Percentiles rank a stretch among this genome's conserved stretches.
These are phyloP conservation scores for Boulengeromyrus knoepffleri DNA, from an alignment of 2,113 vertebrate species.

Conservation along the genomic window DNA sequence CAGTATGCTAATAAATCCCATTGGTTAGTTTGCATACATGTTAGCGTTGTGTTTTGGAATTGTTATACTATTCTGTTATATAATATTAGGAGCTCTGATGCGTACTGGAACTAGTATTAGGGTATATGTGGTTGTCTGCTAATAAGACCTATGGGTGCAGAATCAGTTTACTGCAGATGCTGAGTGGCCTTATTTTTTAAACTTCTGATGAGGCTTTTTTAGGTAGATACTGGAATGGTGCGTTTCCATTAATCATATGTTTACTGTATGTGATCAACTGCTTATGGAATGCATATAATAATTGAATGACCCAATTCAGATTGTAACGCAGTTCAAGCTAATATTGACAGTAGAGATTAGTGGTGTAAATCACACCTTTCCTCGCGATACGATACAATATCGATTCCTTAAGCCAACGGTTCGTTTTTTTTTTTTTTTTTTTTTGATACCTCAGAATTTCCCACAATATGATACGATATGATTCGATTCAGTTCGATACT, in stretches of 20 bases:
- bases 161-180: not conserved
- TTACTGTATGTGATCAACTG: not conserved
- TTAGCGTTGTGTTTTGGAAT: not conserved
- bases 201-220: not conserved
- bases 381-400: no score
- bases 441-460: no score
- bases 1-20: not conserved
- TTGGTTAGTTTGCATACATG: not conserved
- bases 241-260: not conserved
- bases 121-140: not conserved
- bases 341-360: not conserved
- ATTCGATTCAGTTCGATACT: no score
- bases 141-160: not conserved
- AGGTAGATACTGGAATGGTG: not conserved
- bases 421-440: no score
- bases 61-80: not conserved
- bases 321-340: not conserved
- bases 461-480: no score
- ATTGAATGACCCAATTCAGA: not conserved
- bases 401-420: no score
- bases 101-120: not conserved
- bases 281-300: not conserved
- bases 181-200: not conserved
- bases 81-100: not conserved
- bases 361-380: no score